Evolutionary conservation across 1,140 invertebrate genomes (phyloP), one percentile per base, ranked within the genome.

Genomic region (Drosophila lacteicornis): DNA sequence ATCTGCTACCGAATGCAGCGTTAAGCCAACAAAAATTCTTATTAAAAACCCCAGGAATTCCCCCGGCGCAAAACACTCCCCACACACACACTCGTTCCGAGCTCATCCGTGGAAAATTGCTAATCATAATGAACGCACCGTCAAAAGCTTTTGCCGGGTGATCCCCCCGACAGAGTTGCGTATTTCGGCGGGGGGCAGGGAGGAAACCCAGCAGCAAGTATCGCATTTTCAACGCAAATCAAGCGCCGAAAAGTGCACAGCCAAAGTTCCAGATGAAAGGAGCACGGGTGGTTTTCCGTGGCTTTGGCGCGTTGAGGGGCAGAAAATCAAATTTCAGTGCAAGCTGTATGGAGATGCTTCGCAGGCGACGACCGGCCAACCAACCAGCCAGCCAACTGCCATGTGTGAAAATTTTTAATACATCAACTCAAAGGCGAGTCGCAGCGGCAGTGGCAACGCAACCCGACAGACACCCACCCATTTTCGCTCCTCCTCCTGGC

Each of bases 391-490:
- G n/a, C 68, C 80, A 90, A 81, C 81, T 88, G 84, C 84, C 84
- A 88, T 90, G 84, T 88, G 85, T 81, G 81, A 88, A 88, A 79
- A 85, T 90, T 90, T 88, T 88, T 88, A 88, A 88, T 88, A 88
- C 75, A 88, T 88, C 84, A 88, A 90, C 84, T 90, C 80, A 90
- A 88, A 88, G 63, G 75, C 74, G 78, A 68, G 62, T 70, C 73
- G 75, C 69, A 84, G 66, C 51, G 45, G 60, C 61, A 60, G 33
- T 27, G 43, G 22, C 65, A 45, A 58, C 67, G 38, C 46, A 63
- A 43, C 42, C 50, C 66, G 60, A 75, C 60, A 77, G 55, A 65
- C 46, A 59, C 25, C 45, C 38, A 59, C n/a, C 49, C 6, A 8
- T 8, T 33, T 8, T 9, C 6, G 30, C 30, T 33, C 30, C 30